Evolutionary conservation across 2,113 vertebrate genomes (phyloP).

Genomic region (Muscicapa adusta): DNA sequence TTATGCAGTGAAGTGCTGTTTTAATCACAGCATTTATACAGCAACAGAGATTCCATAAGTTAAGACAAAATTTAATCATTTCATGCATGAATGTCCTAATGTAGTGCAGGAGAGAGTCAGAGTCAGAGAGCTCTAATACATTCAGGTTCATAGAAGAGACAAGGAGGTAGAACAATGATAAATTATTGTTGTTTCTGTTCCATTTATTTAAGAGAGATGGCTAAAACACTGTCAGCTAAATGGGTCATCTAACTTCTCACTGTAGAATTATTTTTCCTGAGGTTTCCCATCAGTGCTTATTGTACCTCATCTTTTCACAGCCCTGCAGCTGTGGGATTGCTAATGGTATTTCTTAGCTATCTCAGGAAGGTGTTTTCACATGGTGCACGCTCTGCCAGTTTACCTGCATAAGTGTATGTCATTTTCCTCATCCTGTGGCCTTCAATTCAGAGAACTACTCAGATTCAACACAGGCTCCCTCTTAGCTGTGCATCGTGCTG

Average conservation of each 20-base stretch:
- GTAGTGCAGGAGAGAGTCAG: background rate
- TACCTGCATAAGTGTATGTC: background rate
- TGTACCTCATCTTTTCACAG: conserved; percentile 3
- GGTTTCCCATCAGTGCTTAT: background rate
- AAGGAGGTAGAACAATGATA: background rate
- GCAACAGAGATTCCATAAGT: background rate
- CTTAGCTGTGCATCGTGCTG: background rate
- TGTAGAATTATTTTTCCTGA: background rate
- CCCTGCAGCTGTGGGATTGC: background rate
- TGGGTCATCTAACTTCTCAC: background rate
- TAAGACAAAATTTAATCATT: conserved; percentile 47
- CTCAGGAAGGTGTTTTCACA: background rate
- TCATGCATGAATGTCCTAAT: background rate
- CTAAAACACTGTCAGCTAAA: background rate
- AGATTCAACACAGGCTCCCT: background rate
- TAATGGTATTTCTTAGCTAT: background rate
- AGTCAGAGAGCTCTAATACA: background rate
- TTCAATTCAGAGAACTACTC: background rate
- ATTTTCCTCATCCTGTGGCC: background rate
- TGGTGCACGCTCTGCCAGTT: background rate
- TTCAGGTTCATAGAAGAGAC: background rate
- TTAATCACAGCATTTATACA: background rate
- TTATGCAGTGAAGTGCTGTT: background rate
- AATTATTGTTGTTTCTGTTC: background rate
- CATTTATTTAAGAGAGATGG: conserved; percentile 9